Conservation (phyloP, 2,797 vertebrate genomes). For the Pipistrellus nathusii region DNA sequence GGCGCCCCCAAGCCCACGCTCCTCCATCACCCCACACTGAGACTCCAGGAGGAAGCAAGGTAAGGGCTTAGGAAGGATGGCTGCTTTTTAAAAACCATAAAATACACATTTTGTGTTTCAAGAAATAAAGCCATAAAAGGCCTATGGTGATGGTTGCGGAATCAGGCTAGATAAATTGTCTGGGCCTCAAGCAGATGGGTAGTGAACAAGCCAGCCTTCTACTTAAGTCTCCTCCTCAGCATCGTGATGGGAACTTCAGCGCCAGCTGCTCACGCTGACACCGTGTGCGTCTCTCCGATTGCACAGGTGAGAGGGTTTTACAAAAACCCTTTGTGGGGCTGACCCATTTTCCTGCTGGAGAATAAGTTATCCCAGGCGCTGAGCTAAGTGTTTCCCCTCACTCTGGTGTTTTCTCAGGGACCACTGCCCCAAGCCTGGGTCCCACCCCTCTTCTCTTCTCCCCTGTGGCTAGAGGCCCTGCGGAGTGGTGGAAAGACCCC, state of each 20-base stretch:
- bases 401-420: background rate
- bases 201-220: background rate
- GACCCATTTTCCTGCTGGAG: slow-evolving; percentile 53
- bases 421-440: background rate
- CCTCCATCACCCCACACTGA: background rate
- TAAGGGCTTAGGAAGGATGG: background rate
- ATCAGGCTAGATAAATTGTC: background rate
- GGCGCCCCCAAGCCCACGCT: background rate
- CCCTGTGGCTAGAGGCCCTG: background rate
- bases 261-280: background rate
- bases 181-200: slow-evolving; percentile 17
- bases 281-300: background rate
- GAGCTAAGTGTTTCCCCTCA: background rate
- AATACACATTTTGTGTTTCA: background rate
- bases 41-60: background rate
- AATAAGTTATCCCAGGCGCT: background rate
- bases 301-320: slow-evolving; percentile 15
- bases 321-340: slow-evolving; percentile 39
- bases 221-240: background rate
- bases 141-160: background rate
- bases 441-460: background rate
- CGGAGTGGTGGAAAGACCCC: background rate
- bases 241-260: background rate
- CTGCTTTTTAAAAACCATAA: background rate
- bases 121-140: background rate